Evolutionary conservation across 2,888 invertebrate genomes (phyloP).

Genomic region (Steromphala cineraria): DNA sequence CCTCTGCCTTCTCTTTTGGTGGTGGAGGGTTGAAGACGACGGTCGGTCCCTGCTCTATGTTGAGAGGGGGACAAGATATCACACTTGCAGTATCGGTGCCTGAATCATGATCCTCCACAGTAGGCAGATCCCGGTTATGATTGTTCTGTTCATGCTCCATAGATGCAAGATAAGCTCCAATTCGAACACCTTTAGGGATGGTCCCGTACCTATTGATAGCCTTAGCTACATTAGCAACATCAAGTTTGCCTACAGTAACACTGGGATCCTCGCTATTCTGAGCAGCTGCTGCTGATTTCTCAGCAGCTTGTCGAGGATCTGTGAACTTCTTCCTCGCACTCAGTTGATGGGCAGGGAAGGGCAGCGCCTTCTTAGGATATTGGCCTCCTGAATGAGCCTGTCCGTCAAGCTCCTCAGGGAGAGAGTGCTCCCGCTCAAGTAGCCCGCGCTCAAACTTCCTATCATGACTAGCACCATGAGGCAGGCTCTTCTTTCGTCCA

Average conservation of each 20-base stretch:
- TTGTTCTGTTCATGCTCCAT: constrained; percentile 77
- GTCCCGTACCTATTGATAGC: constrained; percentile 95
- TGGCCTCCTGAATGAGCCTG: constrained; percentile 31
- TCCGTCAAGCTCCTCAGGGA: constrained; percentile 11
- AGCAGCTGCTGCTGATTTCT: constrained; percentile 28
- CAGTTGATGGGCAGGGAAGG: constrained; percentile 61
- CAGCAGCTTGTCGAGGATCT: constrained; percentile 46
- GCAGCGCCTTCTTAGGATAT: constrained; percentile 65
- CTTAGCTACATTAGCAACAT: constrained; percentile 95
- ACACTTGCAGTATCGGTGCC: constrained; percentile 68
- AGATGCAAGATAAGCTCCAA: constrained; percentile 96
- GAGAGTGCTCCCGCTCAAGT: constrained; percentile 1
- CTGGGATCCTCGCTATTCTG: constrained; percentile 31
- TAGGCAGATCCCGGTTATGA: constrained; percentile 52
- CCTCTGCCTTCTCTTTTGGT: constrained; percentile 30
- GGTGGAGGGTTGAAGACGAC: constrained; percentile 21
- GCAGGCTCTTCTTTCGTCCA: constrained; percentile 42
- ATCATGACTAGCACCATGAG: constrained; percentile 3
- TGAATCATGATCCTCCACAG: constrained; percentile 65
- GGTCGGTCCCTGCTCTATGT: constrained; percentile 27
- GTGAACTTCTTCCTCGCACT: constrained; percentile 47
- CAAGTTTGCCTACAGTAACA: constrained; percentile 87
- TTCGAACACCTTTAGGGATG: constrained; percentile 95
- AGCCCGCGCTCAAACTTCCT: constrained; percentile 10
- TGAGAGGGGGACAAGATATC: constrained; percentile 57